Conservation (phyloP, 2,797 vertebrate species). For the Petrocephalus sullivani region DNA sequence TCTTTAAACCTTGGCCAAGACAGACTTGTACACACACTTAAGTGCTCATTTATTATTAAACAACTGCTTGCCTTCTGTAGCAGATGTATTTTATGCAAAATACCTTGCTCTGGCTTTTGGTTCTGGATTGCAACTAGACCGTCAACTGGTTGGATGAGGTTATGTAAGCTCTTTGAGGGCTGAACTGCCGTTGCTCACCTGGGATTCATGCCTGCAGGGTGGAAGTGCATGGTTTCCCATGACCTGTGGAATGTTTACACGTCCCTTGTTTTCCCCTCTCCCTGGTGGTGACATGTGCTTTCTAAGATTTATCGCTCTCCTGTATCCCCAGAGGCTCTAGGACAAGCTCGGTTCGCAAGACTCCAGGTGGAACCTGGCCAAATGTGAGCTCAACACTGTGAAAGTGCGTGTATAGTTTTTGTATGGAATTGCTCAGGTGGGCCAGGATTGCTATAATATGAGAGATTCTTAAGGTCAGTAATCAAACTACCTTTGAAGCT, state of each 20-base stretch:
- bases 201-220: not conserved
- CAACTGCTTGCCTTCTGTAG: not conserved
- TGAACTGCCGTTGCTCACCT: not conserved
- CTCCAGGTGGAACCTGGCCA: slow-evolving; percentile 19
- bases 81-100: not conserved
- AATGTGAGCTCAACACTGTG: not conserved
- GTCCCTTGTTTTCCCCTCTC: not conserved
- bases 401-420: not conserved
- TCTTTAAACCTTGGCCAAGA: not conserved
- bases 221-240: not conserved
- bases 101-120: not conserved
- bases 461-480: not conserved
- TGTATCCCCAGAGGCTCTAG: not conserved
- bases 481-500: not conserved
- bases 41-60: not conserved
- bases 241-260: not conserved
- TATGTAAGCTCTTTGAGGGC: not conserved
- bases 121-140: not conserved
- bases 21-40: not conserved
- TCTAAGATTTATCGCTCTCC: not conserved
- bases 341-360: not conserved
- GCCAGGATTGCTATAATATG: not conserved
- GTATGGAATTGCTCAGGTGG: not conserved
- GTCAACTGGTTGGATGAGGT: not conserved
- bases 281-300: slow-evolving; percentile 8